phyloP scores from a whole-genome alignment of 2,113 vertebrate genomes.

The Apodemus sylvaticus region DNA sequence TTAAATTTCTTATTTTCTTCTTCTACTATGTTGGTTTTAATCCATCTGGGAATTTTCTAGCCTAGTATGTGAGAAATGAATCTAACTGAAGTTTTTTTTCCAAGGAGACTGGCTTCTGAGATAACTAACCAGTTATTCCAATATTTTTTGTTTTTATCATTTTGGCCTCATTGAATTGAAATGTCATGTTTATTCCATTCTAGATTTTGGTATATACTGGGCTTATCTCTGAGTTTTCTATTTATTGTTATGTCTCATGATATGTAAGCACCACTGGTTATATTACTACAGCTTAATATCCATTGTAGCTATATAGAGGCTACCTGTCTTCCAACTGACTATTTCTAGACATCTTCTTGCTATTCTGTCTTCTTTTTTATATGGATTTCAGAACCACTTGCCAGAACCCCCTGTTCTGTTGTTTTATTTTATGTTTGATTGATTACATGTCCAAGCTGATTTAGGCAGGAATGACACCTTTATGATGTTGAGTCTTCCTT shows the following conservation, averaged over 20 bases:
- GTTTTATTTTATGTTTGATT: neutral
- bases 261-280: neutral
- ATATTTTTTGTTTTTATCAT: neutral
- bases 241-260: neutral
- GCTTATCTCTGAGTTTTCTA: slow-evolving; percentile 25
- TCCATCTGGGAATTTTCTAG: slow-evolving; percentile 44
- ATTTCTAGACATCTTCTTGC: slow-evolving; percentile 8
- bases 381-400: slow-evolving; percentile 33
- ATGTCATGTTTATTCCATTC: slow-evolving; percentile 9
- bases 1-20: slow-evolving; percentile 43
- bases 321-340: neutral
- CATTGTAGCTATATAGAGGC: neutral
- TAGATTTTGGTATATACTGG: slow-evolving; percentile 29
- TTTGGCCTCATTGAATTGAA: slow-evolving; percentile 29
- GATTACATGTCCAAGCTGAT: neutral
- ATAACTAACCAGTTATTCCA: slow-evolving; percentile 30
- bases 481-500: neutral
- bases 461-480: slow-evolving; percentile 34
- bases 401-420: neutral
- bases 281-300: neutral
- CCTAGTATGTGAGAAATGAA: slow-evolving; percentile 12
- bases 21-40: slow-evolving; percentile 48
- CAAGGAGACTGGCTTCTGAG: neutral
- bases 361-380: slow-evolving; percentile 34
- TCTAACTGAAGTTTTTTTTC: slow-evolving; percentile 24